phyloP scores from a whole-genome alignment of 1,140 invertebrate species.

The Ostrea edulis region DNA sequence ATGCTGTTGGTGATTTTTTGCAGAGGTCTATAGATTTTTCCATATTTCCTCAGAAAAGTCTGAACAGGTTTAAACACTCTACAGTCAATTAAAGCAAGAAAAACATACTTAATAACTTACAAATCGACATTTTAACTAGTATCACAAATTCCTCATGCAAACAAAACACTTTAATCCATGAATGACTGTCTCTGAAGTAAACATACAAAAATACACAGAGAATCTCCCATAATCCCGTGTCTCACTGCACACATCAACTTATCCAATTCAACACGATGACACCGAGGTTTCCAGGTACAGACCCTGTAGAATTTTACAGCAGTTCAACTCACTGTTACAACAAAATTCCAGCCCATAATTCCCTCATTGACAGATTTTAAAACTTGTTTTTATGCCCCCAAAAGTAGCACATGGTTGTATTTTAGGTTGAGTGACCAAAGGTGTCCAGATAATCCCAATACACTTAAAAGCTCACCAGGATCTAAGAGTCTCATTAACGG shows the following conservation, averaged over 20 bases:
- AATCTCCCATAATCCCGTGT: not conserved
- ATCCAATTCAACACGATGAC: not conserved
- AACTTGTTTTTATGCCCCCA: not conserved
- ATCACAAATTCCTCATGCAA: not conserved
- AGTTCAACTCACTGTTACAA: not conserved
- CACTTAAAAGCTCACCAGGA: not conserved
- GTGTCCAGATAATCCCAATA: conserved; percentile 18
- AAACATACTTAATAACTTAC: not conserved
- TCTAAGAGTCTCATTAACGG: not conserved
- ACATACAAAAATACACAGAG: not conserved
- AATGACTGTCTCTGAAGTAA: not conserved
- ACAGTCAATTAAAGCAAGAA: not conserved
- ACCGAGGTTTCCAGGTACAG: not conserved
- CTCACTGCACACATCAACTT: not conserved
- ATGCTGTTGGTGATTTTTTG: not conserved
- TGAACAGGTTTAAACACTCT: not conserved
- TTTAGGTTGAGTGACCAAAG: conserved; percentile 12
- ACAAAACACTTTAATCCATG: not conserved
- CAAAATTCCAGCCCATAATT: not conserved
- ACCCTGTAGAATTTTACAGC: not conserved
- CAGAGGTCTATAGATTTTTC: not conserved
- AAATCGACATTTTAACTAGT: not conserved
- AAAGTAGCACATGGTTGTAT: not conserved
- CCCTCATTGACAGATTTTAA: not conserved
- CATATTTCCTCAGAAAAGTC: not conserved